Conservation (phyloP, 2,888 invertebrate genomes). For the Salpingus planirostris region DNA sequence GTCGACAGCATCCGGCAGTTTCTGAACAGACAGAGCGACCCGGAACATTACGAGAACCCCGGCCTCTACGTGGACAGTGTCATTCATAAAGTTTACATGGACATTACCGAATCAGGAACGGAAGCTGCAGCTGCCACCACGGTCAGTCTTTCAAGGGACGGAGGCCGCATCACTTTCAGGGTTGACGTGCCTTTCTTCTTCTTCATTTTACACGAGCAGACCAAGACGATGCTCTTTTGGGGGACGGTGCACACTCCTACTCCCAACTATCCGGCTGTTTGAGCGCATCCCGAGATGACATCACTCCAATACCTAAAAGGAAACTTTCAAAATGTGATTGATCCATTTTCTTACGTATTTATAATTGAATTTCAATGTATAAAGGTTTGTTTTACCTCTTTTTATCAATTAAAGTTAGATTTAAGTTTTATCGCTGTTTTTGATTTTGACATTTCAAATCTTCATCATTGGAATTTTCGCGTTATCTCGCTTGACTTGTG, state of each 20-base stretch:
- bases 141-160: conserved; percentile 48
- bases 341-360: no score
- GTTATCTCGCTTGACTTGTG: no score
- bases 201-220: conserved; percentile 60
- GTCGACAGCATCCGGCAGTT: conserved; percentile 28
- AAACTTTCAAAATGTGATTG: no score
- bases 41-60: conserved; percentile 51
- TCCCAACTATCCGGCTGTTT: no score
- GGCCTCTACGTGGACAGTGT: conserved; percentile 54
- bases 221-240: conserved; percentile 61
- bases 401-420: no score
- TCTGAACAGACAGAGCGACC: conserved; percentile 30
- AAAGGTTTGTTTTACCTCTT: no score
- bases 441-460: no score
- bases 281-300: no score
- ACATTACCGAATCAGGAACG: conserved; percentile 59
- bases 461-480: no score
- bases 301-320: no score
- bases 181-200: conserved; percentile 66
- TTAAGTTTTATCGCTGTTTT: no score
- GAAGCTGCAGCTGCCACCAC: conserved; percentile 62
- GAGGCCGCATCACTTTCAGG: conserved; percentile 45
- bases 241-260: conserved; percentile 56
- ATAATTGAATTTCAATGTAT: no score
- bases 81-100: conserved; percentile 57